Evolutionary conservation across 2,797 vertebrate genomes (phyloP).

Genomic region (Notamacropus eugenii): DNA sequence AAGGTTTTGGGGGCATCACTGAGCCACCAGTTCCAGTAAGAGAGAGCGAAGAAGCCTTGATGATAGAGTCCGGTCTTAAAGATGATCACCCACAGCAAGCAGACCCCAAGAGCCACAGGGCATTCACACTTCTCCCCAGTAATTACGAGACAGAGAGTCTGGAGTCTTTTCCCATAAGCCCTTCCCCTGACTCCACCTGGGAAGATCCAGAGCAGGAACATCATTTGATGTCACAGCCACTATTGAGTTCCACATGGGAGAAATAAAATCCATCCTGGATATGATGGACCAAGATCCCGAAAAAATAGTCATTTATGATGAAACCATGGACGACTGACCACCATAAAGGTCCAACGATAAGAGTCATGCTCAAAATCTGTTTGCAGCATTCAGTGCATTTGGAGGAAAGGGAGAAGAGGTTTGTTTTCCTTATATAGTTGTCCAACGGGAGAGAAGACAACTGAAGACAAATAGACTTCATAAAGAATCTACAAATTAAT

Average conservation of each 20-base stretch:
- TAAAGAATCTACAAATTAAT: not conserved
- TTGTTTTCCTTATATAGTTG: not conserved
- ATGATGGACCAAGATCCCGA: not conserved
- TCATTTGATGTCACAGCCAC: not conserved
- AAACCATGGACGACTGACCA: not conserved
- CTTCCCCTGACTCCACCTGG: not conserved
- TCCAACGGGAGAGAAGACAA: not conserved
- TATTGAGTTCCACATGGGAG: not conserved
- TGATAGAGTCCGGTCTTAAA: not conserved
- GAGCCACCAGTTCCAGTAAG: not conserved
- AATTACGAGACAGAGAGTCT: rapidly evolving
- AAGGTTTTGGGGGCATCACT: not conserved
- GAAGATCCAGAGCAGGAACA: not conserved
- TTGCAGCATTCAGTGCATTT: not conserved
- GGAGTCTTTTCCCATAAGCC: not conserved
- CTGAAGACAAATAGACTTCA: not conserved
- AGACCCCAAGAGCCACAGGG: not conserved
- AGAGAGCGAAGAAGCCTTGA: not conserved
- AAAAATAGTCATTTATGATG: not conserved
- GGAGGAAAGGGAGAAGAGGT: not conserved
- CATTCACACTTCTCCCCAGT: not conserved
- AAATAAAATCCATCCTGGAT: not conserved
- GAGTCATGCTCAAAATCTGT: not conserved
- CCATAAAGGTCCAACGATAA: not conserved
- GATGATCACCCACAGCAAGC: not conserved